Evolutionary conservation across 2,888 invertebrate species (phyloP), one percentile per base, ranked within the genome.

Genomic region (Dioctria rufipes): DNA sequence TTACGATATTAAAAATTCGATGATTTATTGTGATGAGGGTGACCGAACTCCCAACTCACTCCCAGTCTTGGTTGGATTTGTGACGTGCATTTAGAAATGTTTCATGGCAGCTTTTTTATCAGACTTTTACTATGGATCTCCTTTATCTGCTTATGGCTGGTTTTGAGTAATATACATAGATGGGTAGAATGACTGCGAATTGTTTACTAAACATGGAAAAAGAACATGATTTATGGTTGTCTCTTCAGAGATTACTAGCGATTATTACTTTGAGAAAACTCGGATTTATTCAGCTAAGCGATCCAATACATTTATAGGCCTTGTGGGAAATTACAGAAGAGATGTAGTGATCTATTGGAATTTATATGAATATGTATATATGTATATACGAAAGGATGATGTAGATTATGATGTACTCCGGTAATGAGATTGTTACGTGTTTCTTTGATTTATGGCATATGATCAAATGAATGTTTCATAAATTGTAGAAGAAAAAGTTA

Each of bases 1-100:
- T 61, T 61, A 61, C 61, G 37, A 61, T 61, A 61, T 61, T 61
- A 61, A 61, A 61, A 61, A 61, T 61, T 61, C 37, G 61, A 61
- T 61, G 61, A 61, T 61, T 61, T 61, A 61, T 61, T 39, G 61
- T 61, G 61, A 61, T 61, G 61, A 61, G 61, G 61, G 61, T 3
- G 61, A 4, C 37, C 61, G 11, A 39, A n/a, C 54, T 54, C 11
- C 6, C 54, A 11, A n/a, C 54, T 11, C n/a, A 25, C 25, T 25
- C 25, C 25, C 25, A 25, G 25, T 25, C 25, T 25, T 25, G 25
- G 25, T 25, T n/a, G n/a, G 54, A 54, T 54, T n/a, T 54, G 54
- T 54, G 11, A 8, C 54, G 11, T 54, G 54, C 54, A 54, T 54
- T 54, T 46, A 46, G 49, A 46, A 9, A 46, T 46, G 9, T 46